A percentile compares a stretch with the other conserved stretches of the same genome.
These are phyloP conservation scores for Chondrosia reniformis DNA, from an alignment of 37 sponge, comb jelly and placozoan genomes.

Conservation along the genomic window DNA sequence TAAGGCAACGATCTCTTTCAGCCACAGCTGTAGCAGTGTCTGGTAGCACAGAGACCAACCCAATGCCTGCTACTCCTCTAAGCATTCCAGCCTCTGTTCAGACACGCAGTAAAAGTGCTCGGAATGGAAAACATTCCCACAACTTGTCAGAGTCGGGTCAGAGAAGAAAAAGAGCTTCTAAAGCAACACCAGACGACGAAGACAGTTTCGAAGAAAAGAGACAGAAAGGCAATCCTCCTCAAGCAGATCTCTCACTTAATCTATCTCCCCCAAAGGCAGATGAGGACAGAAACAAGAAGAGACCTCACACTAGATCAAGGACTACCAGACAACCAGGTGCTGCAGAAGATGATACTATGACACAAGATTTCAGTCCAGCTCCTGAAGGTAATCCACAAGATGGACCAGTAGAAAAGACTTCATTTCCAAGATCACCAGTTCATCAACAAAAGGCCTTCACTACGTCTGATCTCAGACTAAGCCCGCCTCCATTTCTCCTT, in stretches of 20 bases:
- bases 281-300: not conserved
- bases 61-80: not conserved
- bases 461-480: too few species aligned
- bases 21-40: not conserved
- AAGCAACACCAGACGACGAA: not conserved
- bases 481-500: too few species aligned
- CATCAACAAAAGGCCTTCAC: too few species aligned
- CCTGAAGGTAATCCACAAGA: too few species aligned
- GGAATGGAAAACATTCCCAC: not conserved
- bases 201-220: not conserved
- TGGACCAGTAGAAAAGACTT: too few species aligned
- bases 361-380: too few species aligned
- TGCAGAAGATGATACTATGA: not conserved
- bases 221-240: not conserved
- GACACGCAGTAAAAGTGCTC: constrained; percentile 12
- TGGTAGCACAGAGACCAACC: not conserved
- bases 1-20: not conserved
- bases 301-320: constrained; percentile 3
- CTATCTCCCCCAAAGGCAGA: not conserved
- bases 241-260: not conserved
- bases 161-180: not conserved
- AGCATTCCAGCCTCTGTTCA: not conserved
- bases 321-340: not conserved
- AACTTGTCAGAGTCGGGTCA: not conserved
- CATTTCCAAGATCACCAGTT: too few species aligned